These are phyloP conservation scores for Theretra japonica DNA, from an alignment of 2,888 invertebrate species.

Conservation along the genomic window DNA sequence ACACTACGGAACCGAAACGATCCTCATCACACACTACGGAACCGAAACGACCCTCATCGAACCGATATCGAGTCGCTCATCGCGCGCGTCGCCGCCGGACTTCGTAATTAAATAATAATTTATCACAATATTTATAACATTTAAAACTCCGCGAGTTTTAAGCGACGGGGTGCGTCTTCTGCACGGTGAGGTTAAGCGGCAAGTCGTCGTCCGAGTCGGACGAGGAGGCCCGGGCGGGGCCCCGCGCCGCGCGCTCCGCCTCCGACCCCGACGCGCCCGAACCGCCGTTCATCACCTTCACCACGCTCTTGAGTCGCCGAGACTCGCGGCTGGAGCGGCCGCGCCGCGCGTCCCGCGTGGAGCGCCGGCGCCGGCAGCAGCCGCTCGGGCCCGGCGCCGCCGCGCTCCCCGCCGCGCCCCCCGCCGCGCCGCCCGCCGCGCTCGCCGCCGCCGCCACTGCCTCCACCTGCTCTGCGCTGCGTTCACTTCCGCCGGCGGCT, in stretches of 20 bases:
- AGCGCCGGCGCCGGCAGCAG: conserved; percentile 21
- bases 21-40: not conserved
- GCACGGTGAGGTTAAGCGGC: conserved; percentile 69
- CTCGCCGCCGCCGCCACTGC: conserved; percentile 22
- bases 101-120: conserved; percentile 28
- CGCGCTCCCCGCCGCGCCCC: conserved; percentile 14
- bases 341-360: not conserved
- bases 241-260: conserved; percentile 55
- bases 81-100: not conserved
- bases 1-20: not conserved
- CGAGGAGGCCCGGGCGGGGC: conserved; percentile 23
- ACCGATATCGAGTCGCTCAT: no score
- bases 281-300: conserved; percentile 25
- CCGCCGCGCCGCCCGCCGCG: not conserved
- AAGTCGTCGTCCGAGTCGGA: conserved; percentile 72
- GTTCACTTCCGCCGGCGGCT: no score
- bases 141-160: conserved; percentile 37
- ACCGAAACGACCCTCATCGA: not conserved
- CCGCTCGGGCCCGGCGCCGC: conserved; percentile 20
- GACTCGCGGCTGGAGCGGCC: not conserved
- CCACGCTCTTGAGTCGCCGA: not conserved
- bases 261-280: conserved; percentile 61
- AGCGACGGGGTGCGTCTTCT: conserved; percentile 48
- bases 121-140: conserved; percentile 48
- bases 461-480: conserved; percentile 10